These are phyloP conservation scores for Helleia helle DNA, from an alignment of 2,888 invertebrate genomes.

Conservation along the genomic window DNA sequence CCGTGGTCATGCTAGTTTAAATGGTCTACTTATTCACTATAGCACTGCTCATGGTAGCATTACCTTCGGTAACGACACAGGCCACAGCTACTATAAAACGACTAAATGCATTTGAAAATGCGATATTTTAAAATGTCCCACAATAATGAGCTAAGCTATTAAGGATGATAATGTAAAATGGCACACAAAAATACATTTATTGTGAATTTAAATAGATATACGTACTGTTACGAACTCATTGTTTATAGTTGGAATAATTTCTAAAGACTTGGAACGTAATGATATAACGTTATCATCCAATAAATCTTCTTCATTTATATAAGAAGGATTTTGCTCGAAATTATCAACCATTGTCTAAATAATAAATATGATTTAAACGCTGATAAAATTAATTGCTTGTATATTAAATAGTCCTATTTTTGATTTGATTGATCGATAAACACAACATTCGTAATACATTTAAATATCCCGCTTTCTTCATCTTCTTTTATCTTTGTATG, in stretches of 20 bases:
- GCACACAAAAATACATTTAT: background rate
- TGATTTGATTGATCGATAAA: slow-evolving; percentile 41
- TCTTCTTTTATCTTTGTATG: background rate
- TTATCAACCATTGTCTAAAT: slow-evolving; percentile 33
- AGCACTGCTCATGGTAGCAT: no score
- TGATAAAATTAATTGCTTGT: background rate
- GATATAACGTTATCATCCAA: slow-evolving; percentile 41
- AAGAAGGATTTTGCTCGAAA: slow-evolving; percentile 21
- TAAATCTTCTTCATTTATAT: slow-evolving; percentile 42
- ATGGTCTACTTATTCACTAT: no score
- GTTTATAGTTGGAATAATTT: slow-evolving; percentile 34
- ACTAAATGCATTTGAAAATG: no score
- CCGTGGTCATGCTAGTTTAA: no score
- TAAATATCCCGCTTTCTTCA: slow-evolving; percentile 27
- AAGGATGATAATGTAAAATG: background rate
- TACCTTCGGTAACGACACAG: no score
- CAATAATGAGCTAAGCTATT: no score
- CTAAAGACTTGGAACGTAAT: slow-evolving; percentile 38
- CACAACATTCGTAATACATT: slow-evolving; percentile 15
- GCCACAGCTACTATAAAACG: no score
- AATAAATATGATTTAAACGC: background rate
- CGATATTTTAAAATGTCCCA: no score
- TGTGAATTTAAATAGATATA: slow-evolving; percentile 14
- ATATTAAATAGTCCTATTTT: no score
- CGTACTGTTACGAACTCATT: slow-evolving; percentile 41